These are phyloP conservation scores for Athalia circularis DNA, from an alignment of 2,888 invertebrate species.

Conservation along the genomic window DNA sequence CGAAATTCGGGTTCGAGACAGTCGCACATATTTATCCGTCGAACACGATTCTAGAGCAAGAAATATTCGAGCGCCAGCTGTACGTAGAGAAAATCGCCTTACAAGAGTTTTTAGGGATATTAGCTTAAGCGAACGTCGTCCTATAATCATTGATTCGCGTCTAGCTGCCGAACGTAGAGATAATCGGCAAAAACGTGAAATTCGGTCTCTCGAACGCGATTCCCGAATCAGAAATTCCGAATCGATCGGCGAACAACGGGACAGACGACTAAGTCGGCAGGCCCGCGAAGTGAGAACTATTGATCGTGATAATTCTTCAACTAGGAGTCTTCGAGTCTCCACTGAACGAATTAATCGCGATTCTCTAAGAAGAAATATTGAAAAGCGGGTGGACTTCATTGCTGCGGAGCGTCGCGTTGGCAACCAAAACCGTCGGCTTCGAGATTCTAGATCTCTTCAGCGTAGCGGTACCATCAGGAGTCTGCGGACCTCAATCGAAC, in stretches of 20 bases:
- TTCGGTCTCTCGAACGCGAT: slow-evolving; percentile 19
- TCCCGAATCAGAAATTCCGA: neutral
- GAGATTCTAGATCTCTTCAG: slow-evolving; percentile 1
- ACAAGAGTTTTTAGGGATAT: neutral
- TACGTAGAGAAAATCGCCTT: slow-evolving; percentile 8
- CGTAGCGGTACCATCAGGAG: neutral
- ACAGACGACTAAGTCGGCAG: neutral
- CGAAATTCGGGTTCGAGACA: neutral
- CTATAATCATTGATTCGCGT: neutral
- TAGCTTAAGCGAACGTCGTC: slow-evolving; percentile 43
- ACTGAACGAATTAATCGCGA: too few species aligned
- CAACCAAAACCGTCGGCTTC: neutral
- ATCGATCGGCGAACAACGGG: neutral
- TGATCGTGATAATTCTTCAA: too few species aligned
- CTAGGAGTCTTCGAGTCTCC: too few species aligned
- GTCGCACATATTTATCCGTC: slow-evolving; percentile 27
- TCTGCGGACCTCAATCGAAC: neutral
- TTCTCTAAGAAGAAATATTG: too few species aligned
- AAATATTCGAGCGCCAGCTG: neutral
- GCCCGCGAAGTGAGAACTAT: too few species aligned
- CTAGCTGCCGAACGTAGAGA: slow-evolving; percentile 12
- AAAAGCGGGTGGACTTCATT: too few species aligned
- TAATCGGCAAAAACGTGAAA: neutral
- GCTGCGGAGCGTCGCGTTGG: neutral
- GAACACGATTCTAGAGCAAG: slow-evolving; percentile 34